Evolutionary conservation across 1,140 invertebrate species (phyloP).

Genomic region (Drosophila subobscura): DNA sequence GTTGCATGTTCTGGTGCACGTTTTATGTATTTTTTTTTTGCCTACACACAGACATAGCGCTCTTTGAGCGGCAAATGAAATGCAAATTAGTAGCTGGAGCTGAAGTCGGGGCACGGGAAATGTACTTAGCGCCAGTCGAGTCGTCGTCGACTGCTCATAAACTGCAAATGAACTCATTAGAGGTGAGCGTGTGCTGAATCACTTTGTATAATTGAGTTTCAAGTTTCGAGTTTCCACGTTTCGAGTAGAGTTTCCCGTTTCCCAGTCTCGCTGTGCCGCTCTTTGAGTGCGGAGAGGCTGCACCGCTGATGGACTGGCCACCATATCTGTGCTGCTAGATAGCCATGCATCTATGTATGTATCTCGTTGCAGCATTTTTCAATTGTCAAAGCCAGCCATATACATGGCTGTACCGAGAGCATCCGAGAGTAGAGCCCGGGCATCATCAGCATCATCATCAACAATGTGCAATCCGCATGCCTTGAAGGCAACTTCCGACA

Average conservation of each 20-base stretch:
- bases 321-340: slow-evolving; percentile 4
- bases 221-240: slow-evolving; percentile 19
- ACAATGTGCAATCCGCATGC: slow-evolving; percentile 68
- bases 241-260: slow-evolving; percentile 12
- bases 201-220: slow-evolving; percentile 62
- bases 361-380: slow-evolving; percentile 48
- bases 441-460: slow-evolving; percentile 40
- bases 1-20: background rate
- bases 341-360: slow-evolving; percentile 14
- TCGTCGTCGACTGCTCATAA: slow-evolving; percentile 28
- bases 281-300: background rate
- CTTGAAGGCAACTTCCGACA: slow-evolving; percentile 69
- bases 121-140: slow-evolving; percentile 37
- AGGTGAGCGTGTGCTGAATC: slow-evolving; percentile 50
- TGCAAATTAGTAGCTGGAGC: slow-evolving; percentile 47
- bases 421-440: slow-evolving; percentile 10
- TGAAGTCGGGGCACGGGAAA: slow-evolving; percentile 17
- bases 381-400: slow-evolving; percentile 56
- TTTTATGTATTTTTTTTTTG: slow-evolving; percentile 1
- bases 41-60: background rate
- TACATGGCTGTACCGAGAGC: slow-evolving; percentile 11
- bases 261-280: no score
- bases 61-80: slow-evolving; percentile 49
- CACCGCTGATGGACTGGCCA: slow-evolving; percentile 3
- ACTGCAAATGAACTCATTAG: slow-evolving; percentile 51